phyloP scores from a whole-genome alignment of 2,113 vertebrate species.

The Gymnocephalus cernua region DNA sequence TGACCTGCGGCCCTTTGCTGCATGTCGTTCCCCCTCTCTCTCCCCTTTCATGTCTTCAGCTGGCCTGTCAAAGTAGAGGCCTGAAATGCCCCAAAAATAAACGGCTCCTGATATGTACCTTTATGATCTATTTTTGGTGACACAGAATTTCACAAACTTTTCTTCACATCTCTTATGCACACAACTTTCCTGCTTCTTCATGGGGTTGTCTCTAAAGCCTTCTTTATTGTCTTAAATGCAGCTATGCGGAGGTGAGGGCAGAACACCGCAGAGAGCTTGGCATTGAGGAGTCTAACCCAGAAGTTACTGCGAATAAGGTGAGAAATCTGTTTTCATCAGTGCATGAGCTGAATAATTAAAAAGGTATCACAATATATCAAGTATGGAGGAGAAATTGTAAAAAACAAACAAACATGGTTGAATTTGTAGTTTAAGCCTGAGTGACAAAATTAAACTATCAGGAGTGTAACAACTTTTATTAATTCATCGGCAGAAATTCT shows the following conservation, averaged over 20 bases:
- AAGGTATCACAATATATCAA: neutral
- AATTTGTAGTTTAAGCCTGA: neutral
- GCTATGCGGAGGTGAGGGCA: slow-evolving; percentile 96
- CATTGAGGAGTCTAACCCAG: slow-evolving; percentile 93
- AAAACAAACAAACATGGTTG: neutral
- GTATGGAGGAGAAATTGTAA: neutral
- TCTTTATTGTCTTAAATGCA: slow-evolving; percentile 67
- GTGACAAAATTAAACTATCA: neutral
- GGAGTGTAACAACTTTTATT: neutral
- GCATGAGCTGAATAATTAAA: neutral
- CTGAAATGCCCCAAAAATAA: neutral
- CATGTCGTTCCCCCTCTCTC: no score
- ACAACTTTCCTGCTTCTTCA: neutral
- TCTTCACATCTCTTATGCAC: neutral
- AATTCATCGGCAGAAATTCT: neutral
- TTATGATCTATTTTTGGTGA: neutral
- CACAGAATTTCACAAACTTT: neutral
- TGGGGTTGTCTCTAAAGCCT: neutral
- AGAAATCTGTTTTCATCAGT: slow-evolving; percentile 49
- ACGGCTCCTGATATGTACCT: neutral
- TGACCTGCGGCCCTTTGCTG: no score
- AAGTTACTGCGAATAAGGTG: slow-evolving; percentile 92
- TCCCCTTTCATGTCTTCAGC: no score
- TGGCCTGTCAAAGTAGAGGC: no score
- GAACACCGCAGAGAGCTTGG: slow-evolving; percentile 94